Evolutionary conservation across 1,140 invertebrate species (phyloP).

Genomic region (Lutraria rhynchaena): DNA sequence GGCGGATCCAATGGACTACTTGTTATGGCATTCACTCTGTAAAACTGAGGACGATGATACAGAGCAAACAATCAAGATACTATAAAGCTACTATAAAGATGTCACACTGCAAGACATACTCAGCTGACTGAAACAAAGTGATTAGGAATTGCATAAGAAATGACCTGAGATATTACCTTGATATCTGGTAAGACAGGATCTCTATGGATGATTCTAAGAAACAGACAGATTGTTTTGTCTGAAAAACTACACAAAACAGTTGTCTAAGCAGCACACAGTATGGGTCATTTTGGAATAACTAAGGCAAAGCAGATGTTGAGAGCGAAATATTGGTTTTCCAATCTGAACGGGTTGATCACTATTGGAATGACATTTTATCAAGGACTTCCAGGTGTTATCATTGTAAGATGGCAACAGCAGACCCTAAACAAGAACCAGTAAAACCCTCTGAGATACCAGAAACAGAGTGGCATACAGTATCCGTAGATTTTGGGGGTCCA

Average conservation of each 20-base stretch:
- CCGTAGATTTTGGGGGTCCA: conserved; percentile 72
- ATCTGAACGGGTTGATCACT: conserved; percentile 59
- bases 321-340: conserved; percentile 62
- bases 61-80: not conserved
- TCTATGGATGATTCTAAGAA: conserved; percentile 50
- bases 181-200: conserved; percentile 50
- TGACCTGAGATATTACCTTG: conserved; percentile 24
- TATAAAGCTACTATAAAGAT: no score
- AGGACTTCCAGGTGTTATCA: conserved; percentile 54
- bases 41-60: not conserved
- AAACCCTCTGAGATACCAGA: conserved; percentile 30
- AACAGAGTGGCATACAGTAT: conserved; percentile 46
- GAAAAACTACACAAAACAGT: conserved; percentile 39
- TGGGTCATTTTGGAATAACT: conserved; percentile 62
- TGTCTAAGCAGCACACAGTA: conserved; percentile 54
- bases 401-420: conserved; percentile 57
- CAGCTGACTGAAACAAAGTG: conserved; percentile 17
- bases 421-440: conserved; percentile 21
- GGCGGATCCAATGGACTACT: conserved; percentile 63
- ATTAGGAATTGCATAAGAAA: conserved; percentile 9
- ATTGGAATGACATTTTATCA: no score
- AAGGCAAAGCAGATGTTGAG: conserved; percentile 65
- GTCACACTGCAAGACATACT: conserved; percentile 11
- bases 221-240: conserved; percentile 58
- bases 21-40: conserved; percentile 54